These are phyloP conservation scores for Holothuria leucospilota DNA, from an alignment of 53 echinoderm and acorn worm species.

Conservation along the genomic window DNA sequence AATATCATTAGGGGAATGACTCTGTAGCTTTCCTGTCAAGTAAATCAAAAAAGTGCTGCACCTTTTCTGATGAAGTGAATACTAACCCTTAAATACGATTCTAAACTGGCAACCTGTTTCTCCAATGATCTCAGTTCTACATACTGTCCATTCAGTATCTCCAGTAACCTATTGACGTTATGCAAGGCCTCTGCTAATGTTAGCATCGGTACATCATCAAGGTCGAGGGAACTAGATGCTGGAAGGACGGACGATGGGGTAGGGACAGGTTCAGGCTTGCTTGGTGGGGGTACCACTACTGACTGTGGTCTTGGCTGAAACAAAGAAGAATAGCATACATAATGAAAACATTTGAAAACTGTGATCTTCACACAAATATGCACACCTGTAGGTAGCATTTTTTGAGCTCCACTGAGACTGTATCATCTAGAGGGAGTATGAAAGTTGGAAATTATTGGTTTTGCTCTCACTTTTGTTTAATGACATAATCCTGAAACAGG, in stretches of 20 bases:
- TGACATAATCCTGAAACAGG: no score
- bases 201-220: slow-evolving; percentile 77
- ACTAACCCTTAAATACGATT: slow-evolving; percentile 80
- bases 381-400: no score
- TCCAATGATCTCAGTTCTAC: slow-evolving; percentile 77
- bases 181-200: slow-evolving; percentile 94
- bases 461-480: no score
- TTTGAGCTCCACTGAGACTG: no score
- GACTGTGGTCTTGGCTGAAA: slow-evolving; percentile 43
- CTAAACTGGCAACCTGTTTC: slow-evolving; percentile 78
- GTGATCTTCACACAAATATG: no score
- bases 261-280: slow-evolving; percentile 51
- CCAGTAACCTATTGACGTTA: slow-evolving; percentile 80
- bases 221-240: slow-evolving; percentile 68
- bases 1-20: no score
- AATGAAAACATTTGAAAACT: no score
- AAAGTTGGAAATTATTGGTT: no score
- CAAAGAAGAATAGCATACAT: no score
- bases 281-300: slow-evolving; percentile 32
- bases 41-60: no score
- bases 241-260: slow-evolving; percentile 39
- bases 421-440: no score
- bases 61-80: neutral
- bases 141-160: slow-evolving; percentile 88
- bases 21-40: no score